phyloP scores from a whole-genome alignment of 2,113 vertebrate species.

The Phyllopteryx taeniolatus region DNA sequence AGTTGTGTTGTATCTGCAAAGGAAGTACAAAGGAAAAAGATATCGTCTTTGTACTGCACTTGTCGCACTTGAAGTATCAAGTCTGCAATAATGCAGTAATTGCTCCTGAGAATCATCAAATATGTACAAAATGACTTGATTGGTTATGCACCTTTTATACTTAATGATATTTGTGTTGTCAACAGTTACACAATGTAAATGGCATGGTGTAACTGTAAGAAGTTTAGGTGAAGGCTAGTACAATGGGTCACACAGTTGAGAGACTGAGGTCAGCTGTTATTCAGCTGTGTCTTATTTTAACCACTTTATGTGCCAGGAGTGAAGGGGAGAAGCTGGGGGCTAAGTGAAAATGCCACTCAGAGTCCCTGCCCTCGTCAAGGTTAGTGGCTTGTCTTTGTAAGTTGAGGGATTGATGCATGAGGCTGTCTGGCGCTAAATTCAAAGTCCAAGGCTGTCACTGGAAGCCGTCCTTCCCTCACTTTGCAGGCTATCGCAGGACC shows the following conservation, averaged over 20 bases:
- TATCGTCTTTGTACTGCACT: not conserved
- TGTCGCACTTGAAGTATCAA: slow-evolving; percentile 8
- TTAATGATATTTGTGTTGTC: slow-evolving; percentile 29
- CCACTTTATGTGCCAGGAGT: slow-evolving; percentile 85
- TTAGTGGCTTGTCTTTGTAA: slow-evolving; percentile 94
- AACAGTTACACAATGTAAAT: slow-evolving; percentile 10
- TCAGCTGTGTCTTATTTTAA: slow-evolving; percentile 88
- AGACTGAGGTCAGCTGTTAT: slow-evolving; percentile 78
- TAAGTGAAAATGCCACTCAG: slow-evolving; percentile 91
- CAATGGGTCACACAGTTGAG: slow-evolving; percentile 81
- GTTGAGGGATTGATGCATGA: slow-evolving; percentile 96
- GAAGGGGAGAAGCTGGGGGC: slow-evolving; percentile 72
- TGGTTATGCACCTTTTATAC: slow-evolving; percentile 5
- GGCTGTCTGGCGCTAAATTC: slow-evolving; percentile 88
- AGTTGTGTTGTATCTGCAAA: slow-evolving; percentile 15
- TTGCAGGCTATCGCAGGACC: slow-evolving; percentile 73
- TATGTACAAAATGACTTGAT: not conserved
- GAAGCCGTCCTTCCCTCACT: slow-evolving; percentile 48
- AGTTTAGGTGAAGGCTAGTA: slow-evolving; percentile 77
- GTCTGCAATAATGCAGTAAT: slow-evolving; percentile 20
- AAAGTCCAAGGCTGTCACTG: slow-evolving; percentile 89
- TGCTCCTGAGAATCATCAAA: no score
- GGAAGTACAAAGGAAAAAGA: not conserved
- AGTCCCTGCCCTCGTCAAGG: slow-evolving; percentile 90
- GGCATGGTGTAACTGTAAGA: slow-evolving; percentile 26